phyloP scores from a whole-genome alignment of 2,797 vertebrate species.

The Enteromius argenteus region DNA sequence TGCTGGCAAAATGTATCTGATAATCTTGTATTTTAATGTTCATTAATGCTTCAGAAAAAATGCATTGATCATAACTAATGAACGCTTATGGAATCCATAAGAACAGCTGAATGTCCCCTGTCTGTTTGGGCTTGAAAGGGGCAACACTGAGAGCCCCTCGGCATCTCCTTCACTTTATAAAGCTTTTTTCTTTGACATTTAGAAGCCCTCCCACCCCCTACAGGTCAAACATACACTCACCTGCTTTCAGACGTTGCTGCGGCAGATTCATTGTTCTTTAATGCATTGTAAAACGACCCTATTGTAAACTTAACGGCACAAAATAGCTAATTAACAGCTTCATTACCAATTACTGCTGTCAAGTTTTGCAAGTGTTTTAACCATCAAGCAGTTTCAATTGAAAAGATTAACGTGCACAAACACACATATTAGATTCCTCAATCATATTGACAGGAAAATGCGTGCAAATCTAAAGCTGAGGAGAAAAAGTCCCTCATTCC shows the following conservation, averaged over 20 bases:
- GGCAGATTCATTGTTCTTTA: conserved; percentile 46
- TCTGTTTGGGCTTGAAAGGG: conserved; percentile 46
- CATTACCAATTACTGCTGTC: conserved; percentile 29
- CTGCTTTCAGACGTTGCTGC: conserved; percentile 64
- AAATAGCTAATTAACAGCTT: conserved; percentile 35
- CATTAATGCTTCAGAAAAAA: not conserved
- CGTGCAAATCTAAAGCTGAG: not conserved
- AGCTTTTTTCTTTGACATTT: conserved; percentile 64
- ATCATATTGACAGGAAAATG: not conserved
- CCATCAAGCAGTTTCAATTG: not conserved
- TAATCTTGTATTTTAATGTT: not conserved
- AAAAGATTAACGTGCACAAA: not conserved
- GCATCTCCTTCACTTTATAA: conserved; percentile 59
- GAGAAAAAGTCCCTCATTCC: conserved; percentile 9
- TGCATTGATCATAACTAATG: not conserved
- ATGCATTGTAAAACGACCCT: conserved; percentile 37
- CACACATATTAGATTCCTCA: not conserved
- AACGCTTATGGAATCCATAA: not conserved
- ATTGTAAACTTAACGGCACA: conserved; percentile 57
- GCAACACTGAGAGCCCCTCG: conserved; percentile 79
- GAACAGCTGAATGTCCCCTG: not conserved
- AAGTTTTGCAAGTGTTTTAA: conserved; percentile 19
- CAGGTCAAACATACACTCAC: conserved; percentile 67
- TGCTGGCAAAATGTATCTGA: not conserved
- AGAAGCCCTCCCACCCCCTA: conserved; percentile 54